Evolutionary conservation across 2,113 vertebrate species (phyloP).

Genomic region (Ellobius talpinus): DNA sequence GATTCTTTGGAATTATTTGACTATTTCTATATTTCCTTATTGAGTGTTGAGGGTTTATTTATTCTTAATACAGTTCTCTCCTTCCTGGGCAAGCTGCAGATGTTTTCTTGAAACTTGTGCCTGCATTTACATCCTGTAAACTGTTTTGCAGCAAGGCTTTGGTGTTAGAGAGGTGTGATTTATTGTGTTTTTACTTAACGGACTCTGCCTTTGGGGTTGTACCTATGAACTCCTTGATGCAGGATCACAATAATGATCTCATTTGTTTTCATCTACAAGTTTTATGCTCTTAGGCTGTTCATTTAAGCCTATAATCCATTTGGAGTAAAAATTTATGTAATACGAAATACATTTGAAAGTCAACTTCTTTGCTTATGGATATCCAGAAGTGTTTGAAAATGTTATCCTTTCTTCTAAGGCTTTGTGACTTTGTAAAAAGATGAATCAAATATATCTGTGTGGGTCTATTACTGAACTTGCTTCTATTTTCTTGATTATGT

Average conservation of each 20-base stretch:
- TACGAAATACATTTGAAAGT: not conserved
- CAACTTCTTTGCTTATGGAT: not conserved
- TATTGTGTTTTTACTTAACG: slow-evolving; percentile 5
- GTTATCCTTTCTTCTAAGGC: not conserved
- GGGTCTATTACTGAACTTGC: not conserved
- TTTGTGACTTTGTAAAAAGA: not conserved
- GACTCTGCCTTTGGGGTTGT: not conserved
- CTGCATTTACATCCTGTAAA: not conserved
- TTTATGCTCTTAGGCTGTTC: slow-evolving; percentile 4
- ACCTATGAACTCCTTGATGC: slow-evolving; percentile 7
- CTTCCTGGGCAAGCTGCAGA: not conserved
- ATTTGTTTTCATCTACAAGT: slow-evolving; percentile 37
- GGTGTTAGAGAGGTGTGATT: not conserved
- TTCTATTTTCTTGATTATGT: not conserved
- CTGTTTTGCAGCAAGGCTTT: not conserved
- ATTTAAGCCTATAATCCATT: not conserved
- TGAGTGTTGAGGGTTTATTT: not conserved
- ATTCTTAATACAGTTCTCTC: not conserved
- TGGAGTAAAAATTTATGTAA: not conserved
- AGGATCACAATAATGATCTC: not conserved
- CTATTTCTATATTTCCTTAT: slow-evolving; percentile 35
- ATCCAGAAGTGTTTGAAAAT: slow-evolving; percentile 9
- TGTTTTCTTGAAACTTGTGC: not conserved
- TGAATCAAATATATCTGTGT: not conserved
- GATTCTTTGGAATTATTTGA: not conserved